Evolutionary conservation across 2,888 invertebrate genomes (phyloP), one percentile per base, ranked within the genome.

Genomic region (Cosmorhoe ocellata): DNA sequence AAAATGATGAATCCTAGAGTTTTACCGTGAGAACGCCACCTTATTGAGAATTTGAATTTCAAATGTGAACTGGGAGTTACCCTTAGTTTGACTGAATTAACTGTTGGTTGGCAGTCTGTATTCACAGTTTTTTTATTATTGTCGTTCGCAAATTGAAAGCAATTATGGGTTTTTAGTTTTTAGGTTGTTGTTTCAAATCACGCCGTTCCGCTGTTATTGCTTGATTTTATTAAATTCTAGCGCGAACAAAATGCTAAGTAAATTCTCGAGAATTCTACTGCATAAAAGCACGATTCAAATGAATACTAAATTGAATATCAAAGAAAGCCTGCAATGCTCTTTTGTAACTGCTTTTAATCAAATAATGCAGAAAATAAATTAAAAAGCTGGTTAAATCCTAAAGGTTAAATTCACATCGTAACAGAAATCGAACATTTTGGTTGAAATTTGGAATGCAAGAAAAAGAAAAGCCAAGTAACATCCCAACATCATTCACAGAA

Each of bases 1-100:
- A 56, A 64, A 71, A 66, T 68, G 64, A 64, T 59, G 62, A 62
- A 58, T 51, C 37, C 39, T 31, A 38, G 56, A 59, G 58, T 58
- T 59, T 51, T 58, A 71, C 62, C 67, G 62, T 60, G 59, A 59
- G 63, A 67, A 62, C 63, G 59, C 52, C 66, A 69, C 74, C 72
- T 74, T 74, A 76, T 71, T 69, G 67, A 53, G 54, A 58, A 78
- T 81, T 77, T 76, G 79, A 79, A 81, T 64, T 79, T 73, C 71
- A 80, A 77, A 81, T 81, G 56, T 24, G 51, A 53, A 55, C 42
- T 45, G 49, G 41, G 24, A 56, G 56, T 63, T 60, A 37, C 58
- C 53, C 48, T 52, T 61, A 59, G 58, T 59, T 52, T 38, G 28
- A 52, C 42, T 47, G 47, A 52, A 52, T 52, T 52, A 47, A 52